Base-by-base conservation (phyloP, 2,888 invertebrate genomes). In the Euclidia mi region DNA sequence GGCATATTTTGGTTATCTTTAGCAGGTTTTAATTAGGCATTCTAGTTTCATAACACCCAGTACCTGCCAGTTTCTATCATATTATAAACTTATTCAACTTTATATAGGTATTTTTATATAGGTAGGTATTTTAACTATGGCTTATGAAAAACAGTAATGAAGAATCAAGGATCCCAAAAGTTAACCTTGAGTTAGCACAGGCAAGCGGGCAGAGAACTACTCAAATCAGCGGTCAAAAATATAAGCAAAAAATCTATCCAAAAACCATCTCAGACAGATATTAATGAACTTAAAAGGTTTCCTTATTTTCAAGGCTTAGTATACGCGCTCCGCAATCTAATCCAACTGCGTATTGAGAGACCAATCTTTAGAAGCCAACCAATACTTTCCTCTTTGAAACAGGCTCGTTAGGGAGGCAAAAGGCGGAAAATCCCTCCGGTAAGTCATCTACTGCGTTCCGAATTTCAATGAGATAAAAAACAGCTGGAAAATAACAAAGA, bases 321-420 rank as follows among this genome's bases (percentile, higher is more conserved):
- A 7, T 7, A 45, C 6, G 17, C 11, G 41, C 34, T 14, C 34
- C 46, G 52, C 46, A 44, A 57, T 55, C 48, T 15, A 59, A 71
- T 62, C 35, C 43, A 10, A 9, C 59, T 51, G 50, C 55, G 48
- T 51, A 41, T 43, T n/a, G 38, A 46, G 53, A 49, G 60, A 66
- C 49, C 71, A 83, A 83, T 85, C 76, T 76, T 77, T 42, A 72
- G 81, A 84, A 84, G 65, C 82, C 84, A 45, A 40, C 15, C 61
- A 59, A 62, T 69, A 64, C 68, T 60, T 67, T 62, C 25, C 18
- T 45, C 20, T 62, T 65, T 48, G 52, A 55, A 29, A 55, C 59
- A 46, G 48, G 15, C 62, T 70, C 62, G 70, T 71, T 67, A 70
- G 58, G 56, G 64, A 60, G 43, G 58, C 62, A 79, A 78, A 74